A percentile compares a stretch with the other conserved stretches of the same genome.
These are phyloP conservation scores for Trichonephila clavata DNA, from an alignment of 1,140 invertebrate species.

Conservation along the genomic window DNA sequence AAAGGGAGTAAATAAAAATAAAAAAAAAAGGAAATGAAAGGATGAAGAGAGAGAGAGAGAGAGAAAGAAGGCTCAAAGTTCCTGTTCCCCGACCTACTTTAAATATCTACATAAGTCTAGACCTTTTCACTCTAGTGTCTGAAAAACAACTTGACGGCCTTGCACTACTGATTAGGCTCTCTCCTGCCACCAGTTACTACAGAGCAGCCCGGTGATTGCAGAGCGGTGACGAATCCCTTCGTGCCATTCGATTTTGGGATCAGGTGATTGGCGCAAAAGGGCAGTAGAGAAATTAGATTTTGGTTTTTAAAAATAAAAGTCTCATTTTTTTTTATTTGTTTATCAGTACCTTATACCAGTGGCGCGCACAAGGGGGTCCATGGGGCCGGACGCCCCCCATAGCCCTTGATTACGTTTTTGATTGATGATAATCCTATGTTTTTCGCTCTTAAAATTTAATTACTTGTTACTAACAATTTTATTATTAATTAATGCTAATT, in stretches of 20 bases:
- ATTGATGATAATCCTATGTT: too few relatives aligned
- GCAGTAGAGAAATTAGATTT: not conserved
- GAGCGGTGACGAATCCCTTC: not conserved
- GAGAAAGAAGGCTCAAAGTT: conserved; percentile 21
- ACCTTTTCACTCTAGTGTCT: conserved; percentile 50
- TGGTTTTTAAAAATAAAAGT: too few relatives aligned
- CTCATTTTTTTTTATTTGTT: too few relatives aligned
- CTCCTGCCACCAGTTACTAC: not conserved
- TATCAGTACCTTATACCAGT: too few relatives aligned
- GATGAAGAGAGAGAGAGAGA: not conserved
- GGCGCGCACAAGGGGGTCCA: too few relatives aligned
- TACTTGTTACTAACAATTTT: too few relatives aligned
- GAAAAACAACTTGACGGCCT: conserved; percentile 62
- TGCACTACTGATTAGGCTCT: conserved; percentile 7
- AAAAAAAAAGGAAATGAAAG: not conserved
- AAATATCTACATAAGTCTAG: conserved; percentile 59
- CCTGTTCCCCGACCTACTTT: conserved; percentile 60
- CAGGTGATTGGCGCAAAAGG: not conserved
- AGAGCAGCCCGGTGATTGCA: not conserved
- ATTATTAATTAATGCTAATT: too few relatives aligned
- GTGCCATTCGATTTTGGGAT: not conserved
- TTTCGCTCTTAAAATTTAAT: too few relatives aligned
- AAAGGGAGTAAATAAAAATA: not conserved
- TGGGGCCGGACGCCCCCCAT: too few relatives aligned
- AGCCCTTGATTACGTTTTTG: too few relatives aligned